These are phyloP conservation scores for Corythornis vintsioides DNA, from an alignment of 2,113 vertebrate species.

Conservation along the genomic window DNA sequence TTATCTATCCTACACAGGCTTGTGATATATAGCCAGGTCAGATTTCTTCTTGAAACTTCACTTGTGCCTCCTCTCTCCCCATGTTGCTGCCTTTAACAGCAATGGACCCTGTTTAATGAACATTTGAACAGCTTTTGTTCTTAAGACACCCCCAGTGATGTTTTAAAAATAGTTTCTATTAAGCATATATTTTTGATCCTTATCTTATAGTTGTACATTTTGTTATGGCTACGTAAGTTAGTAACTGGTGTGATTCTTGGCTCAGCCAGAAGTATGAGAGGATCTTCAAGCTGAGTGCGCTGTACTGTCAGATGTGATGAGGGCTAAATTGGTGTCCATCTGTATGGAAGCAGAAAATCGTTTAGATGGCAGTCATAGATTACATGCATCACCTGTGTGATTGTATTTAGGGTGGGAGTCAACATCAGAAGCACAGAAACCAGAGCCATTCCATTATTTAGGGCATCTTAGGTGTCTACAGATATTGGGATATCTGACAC, in stretches of 20 bases:
- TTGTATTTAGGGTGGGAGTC: background rate
- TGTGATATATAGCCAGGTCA: rapidly evolving
- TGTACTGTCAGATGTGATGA: background rate
- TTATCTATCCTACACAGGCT: background rate
- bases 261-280: background rate
- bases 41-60: background rate
- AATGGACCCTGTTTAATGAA: background rate
- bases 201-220: background rate
- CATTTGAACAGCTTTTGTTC: background rate
- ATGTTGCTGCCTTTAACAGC: background rate
- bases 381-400: background rate
- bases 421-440: background rate
- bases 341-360: background rate
- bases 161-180: background rate
- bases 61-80: background rate
- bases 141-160: background rate
- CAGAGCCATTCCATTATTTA: background rate
- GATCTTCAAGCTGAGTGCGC: background rate
- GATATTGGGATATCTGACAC: background rate
- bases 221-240: background rate
- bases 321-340: background rate
- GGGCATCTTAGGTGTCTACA: background rate
- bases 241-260: background rate
- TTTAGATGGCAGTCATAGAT: background rate
- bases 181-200: background rate